phyloP scores from a whole-genome alignment of 2,113 vertebrate species.

The Syrmaticus mikado region DNA sequence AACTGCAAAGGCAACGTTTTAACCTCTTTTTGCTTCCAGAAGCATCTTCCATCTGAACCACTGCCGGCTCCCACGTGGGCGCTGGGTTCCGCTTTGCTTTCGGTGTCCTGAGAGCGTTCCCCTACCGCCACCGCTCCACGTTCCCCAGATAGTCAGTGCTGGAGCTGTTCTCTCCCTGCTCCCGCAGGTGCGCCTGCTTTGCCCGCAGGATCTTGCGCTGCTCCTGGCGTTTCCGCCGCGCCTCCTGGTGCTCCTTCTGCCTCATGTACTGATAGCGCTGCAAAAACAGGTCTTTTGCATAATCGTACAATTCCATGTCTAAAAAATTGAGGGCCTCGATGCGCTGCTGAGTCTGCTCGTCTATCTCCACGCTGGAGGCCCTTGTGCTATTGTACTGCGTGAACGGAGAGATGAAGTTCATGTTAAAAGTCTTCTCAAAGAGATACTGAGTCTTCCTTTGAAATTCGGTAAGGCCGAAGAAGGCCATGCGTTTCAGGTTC shows the following conservation, averaged over 20 bases:
- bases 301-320: slow-evolving; percentile 95
- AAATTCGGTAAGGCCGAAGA: slow-evolving; percentile 96
- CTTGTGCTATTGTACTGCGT: slow-evolving; percentile 96
- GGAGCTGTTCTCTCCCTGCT: slow-evolving; percentile 59
- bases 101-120: background rate
- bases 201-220: slow-evolving; percentile 83
- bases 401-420: slow-evolving; percentile 95
- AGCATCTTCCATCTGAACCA: slow-evolving; percentile 33
- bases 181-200: slow-evolving; percentile 58
- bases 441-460: slow-evolving; percentile 98
- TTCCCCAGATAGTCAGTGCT: slow-evolving; percentile 89
- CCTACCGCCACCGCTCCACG: slow-evolving; percentile 91
- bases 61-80: background rate
- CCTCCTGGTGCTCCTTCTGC: slow-evolving; percentile 93
- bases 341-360: slow-evolving; percentile 84
- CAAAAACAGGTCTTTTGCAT: slow-evolving; percentile 94
- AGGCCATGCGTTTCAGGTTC: slow-evolving; percentile 94
- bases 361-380: slow-evolving; percentile 92
- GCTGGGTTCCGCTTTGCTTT: background rate
- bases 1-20: slow-evolving; percentile 81
- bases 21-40: slow-evolving; percentile 69
- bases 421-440: slow-evolving; percentile 94
- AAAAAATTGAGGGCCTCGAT: slow-evolving; percentile 93
- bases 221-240: slow-evolving; percentile 89
- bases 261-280: slow-evolving; percentile 95